Evolutionary conservation across 1,140 invertebrate genomes (phyloP).

Genomic region (Ruditapes philippinarum): DNA sequence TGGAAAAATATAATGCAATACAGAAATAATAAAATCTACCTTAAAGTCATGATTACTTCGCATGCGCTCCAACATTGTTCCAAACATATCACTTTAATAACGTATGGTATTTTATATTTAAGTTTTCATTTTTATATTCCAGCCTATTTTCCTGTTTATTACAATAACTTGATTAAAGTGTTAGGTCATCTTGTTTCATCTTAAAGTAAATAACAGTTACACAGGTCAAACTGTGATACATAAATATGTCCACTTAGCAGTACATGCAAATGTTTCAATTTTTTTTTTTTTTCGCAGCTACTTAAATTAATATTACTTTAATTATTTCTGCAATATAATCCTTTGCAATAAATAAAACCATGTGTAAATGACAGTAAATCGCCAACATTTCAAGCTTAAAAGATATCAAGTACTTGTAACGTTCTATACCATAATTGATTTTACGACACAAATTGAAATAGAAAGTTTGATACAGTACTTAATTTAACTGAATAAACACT

Average conservation of each 20-base stretch:
- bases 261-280: background rate
- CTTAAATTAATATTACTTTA: conserved; percentile 10
- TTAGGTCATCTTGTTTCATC: background rate
- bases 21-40: too few relatives aligned
- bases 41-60: conserved; percentile 13
- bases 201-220: background rate
- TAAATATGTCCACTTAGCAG: background rate
- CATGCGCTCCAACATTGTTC: conserved; percentile 25
- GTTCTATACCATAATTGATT: background rate
- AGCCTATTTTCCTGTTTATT: too few relatives aligned
- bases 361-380: too few relatives aligned
- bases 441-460: background rate
- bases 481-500: conserved; percentile 15
- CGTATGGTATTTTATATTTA: too few relatives aligned
- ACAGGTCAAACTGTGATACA: conserved; percentile 7
- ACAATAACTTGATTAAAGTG: background rate
- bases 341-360: background rate
- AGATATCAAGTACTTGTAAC: background rate
- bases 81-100: conserved; percentile 7
- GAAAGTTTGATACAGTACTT: conserved; percentile 36
- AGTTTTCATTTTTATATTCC: too few relatives aligned
- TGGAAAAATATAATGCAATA: too few relatives aligned
- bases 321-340: background rate
- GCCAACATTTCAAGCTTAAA: background rate
- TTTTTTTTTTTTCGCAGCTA: too few relatives aligned